A percentile compares a stretch with the other conserved stretches of the same genome.
Evolutionary conservation across 2,797 vertebrate species (phyloP).

Genomic region (Setipinna tenuifilis): DNA sequence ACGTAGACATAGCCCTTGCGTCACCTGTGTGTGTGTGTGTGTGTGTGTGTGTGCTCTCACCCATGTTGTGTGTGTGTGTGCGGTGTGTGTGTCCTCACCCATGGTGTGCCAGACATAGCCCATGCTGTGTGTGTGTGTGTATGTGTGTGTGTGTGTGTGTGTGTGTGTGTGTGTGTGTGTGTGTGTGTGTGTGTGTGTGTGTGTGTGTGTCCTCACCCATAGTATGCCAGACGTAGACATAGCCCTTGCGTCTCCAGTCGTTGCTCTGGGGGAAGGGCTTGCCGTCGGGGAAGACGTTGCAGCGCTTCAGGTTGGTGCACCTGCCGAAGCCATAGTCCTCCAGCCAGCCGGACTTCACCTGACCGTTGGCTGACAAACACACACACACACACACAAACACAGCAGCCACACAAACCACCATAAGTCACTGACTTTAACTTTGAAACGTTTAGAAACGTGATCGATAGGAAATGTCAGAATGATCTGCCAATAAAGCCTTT

Average conservation of each 20-base stretch:
- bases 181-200: background rate
- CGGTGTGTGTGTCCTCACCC: conserved; percentile 33
- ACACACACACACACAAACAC: no score
- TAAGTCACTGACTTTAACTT: background rate
- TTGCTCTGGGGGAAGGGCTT: conserved; percentile 82
- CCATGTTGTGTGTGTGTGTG: conserved; percentile 35
- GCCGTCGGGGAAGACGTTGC: conserved; percentile 86
- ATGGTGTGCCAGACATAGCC: no score
- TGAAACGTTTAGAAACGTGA: no score
- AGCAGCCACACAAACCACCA: background rate
- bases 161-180: background rate
- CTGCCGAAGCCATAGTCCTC: conserved; percentile 78
- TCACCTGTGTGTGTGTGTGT: conserved; percentile 72
- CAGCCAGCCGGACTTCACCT: conserved; percentile 75
- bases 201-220: conserved; percentile 76
- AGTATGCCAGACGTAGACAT: conserved; percentile 90
- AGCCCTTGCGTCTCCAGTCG: conserved; percentile 81
- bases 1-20: conserved; percentile 86
- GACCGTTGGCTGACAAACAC: conserved; percentile 65
- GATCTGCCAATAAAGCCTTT: no score
- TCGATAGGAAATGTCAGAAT: no score
- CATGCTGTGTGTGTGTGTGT: no score
- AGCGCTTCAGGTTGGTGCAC: conserved; percentile 65
- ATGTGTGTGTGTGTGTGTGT: background rate
- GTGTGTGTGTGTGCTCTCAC: no score